Evolutionary conservation across 2,888 invertebrate genomes (phyloP).

Genomic region (Lacanobia oleracea): DNA sequence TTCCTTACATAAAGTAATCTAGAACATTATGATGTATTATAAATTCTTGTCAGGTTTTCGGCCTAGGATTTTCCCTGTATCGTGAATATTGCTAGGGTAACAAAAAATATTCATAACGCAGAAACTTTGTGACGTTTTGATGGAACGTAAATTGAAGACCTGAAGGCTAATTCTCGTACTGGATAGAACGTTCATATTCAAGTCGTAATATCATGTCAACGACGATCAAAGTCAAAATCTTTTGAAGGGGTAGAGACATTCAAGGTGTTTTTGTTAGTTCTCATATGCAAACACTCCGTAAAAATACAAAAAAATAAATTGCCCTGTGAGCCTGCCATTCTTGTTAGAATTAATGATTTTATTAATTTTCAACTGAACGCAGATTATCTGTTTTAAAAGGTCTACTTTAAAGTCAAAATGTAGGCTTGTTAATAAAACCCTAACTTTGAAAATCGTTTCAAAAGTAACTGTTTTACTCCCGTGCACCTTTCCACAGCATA

Average conservation of each 20-base stretch:
- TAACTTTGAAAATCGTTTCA: too few relatives aligned
- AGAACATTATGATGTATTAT: constrained; percentile 35
- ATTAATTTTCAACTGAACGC: neutral
- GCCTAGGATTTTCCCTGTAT: constrained; percentile 23
- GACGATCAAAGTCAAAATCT: too few relatives aligned
- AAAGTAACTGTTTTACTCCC: too few relatives aligned
- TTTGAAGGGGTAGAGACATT: too few relatives aligned
- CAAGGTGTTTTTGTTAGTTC: too few relatives aligned
- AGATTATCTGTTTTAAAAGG: neutral
- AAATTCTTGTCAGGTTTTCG: constrained; percentile 37
- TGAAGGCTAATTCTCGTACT: too few relatives aligned
- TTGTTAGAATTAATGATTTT: neutral
- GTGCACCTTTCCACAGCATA: too few relatives aligned
- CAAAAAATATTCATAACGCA: constrained; percentile 37
- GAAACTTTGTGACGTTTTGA: neutral
- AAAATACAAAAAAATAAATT: too few relatives aligned
- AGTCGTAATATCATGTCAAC: too few relatives aligned
- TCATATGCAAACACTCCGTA: too few relatives aligned
- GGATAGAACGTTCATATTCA: too few relatives aligned
- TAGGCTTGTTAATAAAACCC: neutral
- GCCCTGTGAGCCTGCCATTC: neutral
- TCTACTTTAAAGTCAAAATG: neutral
- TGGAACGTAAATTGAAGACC: neutral
- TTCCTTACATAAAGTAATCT: constrained; percentile 40
- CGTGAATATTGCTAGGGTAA: constrained; percentile 18